Evolutionary conservation across 2,113 vertebrate species (phyloP).

Genomic region (Taxidea taxus): DNA sequence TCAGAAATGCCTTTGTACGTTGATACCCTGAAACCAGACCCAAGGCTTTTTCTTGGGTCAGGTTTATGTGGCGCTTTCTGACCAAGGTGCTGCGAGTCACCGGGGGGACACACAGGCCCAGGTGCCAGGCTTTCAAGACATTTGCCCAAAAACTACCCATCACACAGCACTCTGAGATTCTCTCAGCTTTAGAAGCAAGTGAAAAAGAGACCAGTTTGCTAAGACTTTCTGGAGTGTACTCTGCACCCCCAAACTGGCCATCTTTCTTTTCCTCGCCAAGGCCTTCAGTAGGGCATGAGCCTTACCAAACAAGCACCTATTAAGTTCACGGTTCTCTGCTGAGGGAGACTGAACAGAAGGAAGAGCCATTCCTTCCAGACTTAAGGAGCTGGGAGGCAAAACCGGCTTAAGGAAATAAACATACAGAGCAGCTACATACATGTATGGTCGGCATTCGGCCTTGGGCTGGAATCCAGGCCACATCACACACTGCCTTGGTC

Average conservation of each 20-base stretch:
- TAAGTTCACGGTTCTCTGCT: not conserved
- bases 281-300: not conserved
- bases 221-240: slow-evolving; percentile 64
- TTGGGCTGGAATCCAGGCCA: not conserved
- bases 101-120: not conserved
- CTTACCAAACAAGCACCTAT: not conserved
- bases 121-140: slow-evolving; percentile 15
- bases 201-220: slow-evolving; percentile 57
- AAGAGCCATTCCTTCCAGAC: not conserved
- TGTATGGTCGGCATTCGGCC: not conserved
- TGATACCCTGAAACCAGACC: not conserved
- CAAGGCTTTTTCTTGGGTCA: slow-evolving; percentile 44
- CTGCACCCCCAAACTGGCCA: slow-evolving; percentile 16
- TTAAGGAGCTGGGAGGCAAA: not conserved
- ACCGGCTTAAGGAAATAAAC: not conserved
- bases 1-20: not conserved
- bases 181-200: slow-evolving; percentile 53
- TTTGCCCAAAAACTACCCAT: slow-evolving; percentile 34
- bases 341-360: not conserved
- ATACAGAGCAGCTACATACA: not conserved
- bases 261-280: slow-evolving; percentile 3
- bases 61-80: not conserved
- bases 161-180: not conserved
- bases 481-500: not conserved
- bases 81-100: not conserved